Conservation (phyloP, 1,140 invertebrate species). For the Drosophila eugracilis region DNA sequence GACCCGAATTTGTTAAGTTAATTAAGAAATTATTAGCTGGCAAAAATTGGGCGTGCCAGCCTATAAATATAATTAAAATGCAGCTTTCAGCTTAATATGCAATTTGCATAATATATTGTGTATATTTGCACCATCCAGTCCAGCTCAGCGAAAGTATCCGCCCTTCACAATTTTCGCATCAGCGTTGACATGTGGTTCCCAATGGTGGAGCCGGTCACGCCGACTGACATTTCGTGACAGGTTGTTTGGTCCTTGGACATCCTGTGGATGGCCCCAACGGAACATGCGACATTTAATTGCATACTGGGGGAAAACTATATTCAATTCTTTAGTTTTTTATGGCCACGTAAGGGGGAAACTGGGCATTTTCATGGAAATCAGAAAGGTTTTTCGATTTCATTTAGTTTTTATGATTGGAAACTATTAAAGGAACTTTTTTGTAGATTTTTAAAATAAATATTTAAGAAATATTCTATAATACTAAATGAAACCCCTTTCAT, state of each 20-base stretch:
- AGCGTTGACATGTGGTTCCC: constrained; percentile 32
- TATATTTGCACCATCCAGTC: constrained; percentile 1
- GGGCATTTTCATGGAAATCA: too few species aligned
- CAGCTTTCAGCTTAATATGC: constrained; percentile 34
- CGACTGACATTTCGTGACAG: constrained; percentile 37
- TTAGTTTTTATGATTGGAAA: too few species aligned
- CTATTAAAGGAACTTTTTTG: too few species aligned
- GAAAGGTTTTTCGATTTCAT: too few species aligned
- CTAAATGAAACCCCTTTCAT: too few species aligned
- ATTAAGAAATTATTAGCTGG: constrained; percentile 37
- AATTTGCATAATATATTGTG: constrained; percentile 39
- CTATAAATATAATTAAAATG: constrained; percentile 39
- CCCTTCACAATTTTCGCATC: constrained; percentile 41
- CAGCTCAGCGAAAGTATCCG: constrained; percentile 16
- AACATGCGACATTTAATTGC: constrained; percentile 23
- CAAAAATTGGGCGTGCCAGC: constrained; percentile 17
- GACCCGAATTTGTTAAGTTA: constrained; percentile 24
- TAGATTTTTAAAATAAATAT: too few species aligned
- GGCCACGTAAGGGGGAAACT: too few species aligned
- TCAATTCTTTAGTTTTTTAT: not conserved
- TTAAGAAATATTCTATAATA: too few species aligned
- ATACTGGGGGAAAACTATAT: not conserved
- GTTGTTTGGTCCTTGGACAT: constrained; percentile 1
- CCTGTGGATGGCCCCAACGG: constrained; percentile 4
- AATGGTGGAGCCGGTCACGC: constrained; percentile 25